Base-by-base conservation (phyloP, 2,888 invertebrate genomes). In the Catocala sponsa region DNA sequence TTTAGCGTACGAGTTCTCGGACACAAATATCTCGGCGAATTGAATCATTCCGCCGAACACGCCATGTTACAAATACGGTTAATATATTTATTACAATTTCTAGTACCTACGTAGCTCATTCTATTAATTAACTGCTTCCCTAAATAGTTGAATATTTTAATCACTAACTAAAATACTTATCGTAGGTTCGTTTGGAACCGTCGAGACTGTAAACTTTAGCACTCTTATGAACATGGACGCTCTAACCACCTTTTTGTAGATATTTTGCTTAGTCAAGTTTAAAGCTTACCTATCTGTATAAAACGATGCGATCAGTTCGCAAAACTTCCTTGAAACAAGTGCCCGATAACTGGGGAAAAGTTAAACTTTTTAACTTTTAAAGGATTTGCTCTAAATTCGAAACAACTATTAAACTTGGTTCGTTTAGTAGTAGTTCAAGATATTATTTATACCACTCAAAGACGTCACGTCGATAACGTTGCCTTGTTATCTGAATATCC, bases 301-400 rank as follows among this genome's bases (percentile, higher is more conserved):
- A 63, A 69, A 54, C 55, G 62, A 67, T 65, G 65, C 62, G 64
- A 73, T 74, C 69, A 64, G 65, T 67, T 68, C 56, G 35, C 32
- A 53, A 58, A 62, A 68, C 57, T 72, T 76, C 70, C 67, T 67
- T 65, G 65, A 68, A 66, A 73, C 77, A 79, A 82, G 78, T 78
- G 59, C 65, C 57, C 68, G 78, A 80, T 79, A 80, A 74, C 76
- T 73, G 73, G 33, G 66, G 67, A 73, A 75, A 78, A 80, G 78
- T 80, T 76, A 72, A 74, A 68, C 72, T 68, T 77, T 70, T 68
- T 66, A 78, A 79, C 77, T 81, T 76, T 68, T 68, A 78, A 78
- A 79, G 79, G 70, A 79, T 77, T 77, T 74, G 59, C 72, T 74
- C 72, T 73, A 70, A 77, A 78, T 78, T 72, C 69, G 66, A 70